Evolutionary conservation across 2,113 vertebrate genomes (phyloP), one percentile per base, ranked within the genome.

Genomic region (Channa argus): DNA sequence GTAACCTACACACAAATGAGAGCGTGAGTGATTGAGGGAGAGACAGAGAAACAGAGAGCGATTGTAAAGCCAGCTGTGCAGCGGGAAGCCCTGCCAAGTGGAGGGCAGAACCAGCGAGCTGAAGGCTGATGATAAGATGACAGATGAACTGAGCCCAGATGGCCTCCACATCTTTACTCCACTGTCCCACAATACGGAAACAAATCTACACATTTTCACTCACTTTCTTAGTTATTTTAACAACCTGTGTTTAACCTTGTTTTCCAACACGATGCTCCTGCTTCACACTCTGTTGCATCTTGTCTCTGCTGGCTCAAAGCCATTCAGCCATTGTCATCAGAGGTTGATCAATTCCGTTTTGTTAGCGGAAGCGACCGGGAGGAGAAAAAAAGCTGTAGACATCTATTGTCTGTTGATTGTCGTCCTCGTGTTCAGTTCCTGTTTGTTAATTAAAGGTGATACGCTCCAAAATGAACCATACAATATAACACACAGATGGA

Each of bases 61-160:
- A 79, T 54, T 73, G 56, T 73, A 75, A 71, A 86, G 80, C 84
- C 88, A 91, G 88, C 88, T 91, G 86, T 86, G 90, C 80, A 6
- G 84, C 45, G 51, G 72, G 68, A 76, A 77, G 67, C 72, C 47
- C 70, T 88, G 90, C 88, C 86, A 88, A 88, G 86, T 79, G 76
- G 67, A 80, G 84, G 66, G 74, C 80, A 79, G 79, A 68, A 59
- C 9, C 73, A 66, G 82, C 3, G 71, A 87, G 82, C 80, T 75
- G 83, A 73, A 80, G 84, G 83, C 84, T 84, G 76, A 87, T 60
- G 79, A 88, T 76, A 79, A 87, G 88, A 89, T 79, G 86, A 86
- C 83, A 87, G 86, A 89, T 84, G 77, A 86, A 87, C 78, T 61
- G 78, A 87, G 80, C 72, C 80, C 88, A 91, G 86, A 84, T 91